Conservation (phyloP, 2,797 vertebrate species). For the Neosilurus mollespiculum region DNA sequence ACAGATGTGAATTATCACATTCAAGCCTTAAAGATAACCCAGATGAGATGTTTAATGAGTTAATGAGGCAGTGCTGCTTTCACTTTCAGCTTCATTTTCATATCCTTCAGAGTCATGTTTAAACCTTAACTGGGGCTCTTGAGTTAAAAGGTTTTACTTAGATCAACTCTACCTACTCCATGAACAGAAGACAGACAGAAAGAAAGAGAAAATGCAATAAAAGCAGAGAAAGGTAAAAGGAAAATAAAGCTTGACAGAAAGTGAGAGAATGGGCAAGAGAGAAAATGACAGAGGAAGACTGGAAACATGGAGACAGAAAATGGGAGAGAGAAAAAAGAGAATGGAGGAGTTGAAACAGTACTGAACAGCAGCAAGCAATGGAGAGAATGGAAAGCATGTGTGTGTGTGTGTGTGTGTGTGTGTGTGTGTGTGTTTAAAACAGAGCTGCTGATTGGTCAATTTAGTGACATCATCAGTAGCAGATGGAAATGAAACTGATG, state of each 20-base stretch:
- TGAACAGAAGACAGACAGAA: background rate
- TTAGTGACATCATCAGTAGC: background rate
- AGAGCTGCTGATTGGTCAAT: background rate
- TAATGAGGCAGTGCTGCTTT: constrained; percentile 9
- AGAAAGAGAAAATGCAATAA: no score
- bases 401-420: no score
- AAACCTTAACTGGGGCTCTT: background rate
- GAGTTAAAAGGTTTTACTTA: background rate
- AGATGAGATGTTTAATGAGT: background rate
- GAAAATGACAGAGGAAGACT: background rate
- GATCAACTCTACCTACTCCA: background rate
- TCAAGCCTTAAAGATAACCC: background rate
- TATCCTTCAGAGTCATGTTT: background rate
- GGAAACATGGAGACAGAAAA: background rate
- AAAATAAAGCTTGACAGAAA: no score
- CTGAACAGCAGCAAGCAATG: background rate
- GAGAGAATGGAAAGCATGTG: no score
- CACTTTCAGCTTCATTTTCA: background rate
- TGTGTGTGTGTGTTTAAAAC: background rate
- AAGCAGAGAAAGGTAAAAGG: no score
- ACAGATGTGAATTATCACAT: constrained; percentile 30
- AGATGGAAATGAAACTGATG: background rate
- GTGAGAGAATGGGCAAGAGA: no score
- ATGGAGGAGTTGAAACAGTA: background rate
- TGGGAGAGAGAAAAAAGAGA: background rate